phyloP scores from a whole-genome alignment of 2,888 invertebrate species.

The Cerastis leucographa region DNA sequence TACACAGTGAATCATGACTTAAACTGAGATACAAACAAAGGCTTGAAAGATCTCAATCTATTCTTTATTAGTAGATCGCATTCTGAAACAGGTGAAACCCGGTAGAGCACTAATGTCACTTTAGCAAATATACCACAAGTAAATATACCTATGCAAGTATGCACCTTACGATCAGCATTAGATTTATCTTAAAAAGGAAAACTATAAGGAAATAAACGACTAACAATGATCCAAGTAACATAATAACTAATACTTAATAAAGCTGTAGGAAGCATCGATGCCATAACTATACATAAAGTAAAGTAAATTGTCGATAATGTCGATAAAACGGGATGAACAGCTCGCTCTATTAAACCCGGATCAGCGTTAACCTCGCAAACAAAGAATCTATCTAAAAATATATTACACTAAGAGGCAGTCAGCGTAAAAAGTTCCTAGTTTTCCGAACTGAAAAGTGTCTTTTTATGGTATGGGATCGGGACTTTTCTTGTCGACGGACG shows the following conservation, averaged over 20 bases:
- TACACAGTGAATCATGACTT: not conserved
- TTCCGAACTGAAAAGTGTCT: not conserved
- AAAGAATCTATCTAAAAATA: slow-evolving; percentile 12
- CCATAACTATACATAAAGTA: slow-evolving; percentile 15
- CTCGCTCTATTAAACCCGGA: slow-evolving; percentile 26
- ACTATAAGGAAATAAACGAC: slow-evolving; percentile 39
- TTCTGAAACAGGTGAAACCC: slow-evolving; percentile 30
- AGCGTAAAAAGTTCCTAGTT: slow-evolving; percentile 25
- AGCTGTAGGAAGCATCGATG: slow-evolving; percentile 8
- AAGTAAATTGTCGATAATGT: slow-evolving; percentile 16
- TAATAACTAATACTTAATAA: slow-evolving; percentile 10
- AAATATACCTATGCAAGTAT: not conserved
- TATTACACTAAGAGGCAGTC: slow-evolving; percentile 15
- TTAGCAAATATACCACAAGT: not conserved
- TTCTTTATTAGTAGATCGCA: not conserved
- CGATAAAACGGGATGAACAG: not conserved
- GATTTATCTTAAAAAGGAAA: slow-evolving; percentile 31
- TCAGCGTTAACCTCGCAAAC: slow-evolving; percentile 10
- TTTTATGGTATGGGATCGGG: slow-evolving; percentile 18
- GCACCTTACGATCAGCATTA: slow-evolving; percentile 8
- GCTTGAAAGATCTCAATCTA: not conserved
- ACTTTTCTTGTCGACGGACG: not conserved
- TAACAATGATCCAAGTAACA: not conserved
- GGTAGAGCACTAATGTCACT: slow-evolving; percentile 24
- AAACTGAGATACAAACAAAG: slow-evolving; percentile 21